A percentile compares a stretch with the other conserved stretches of the same genome.
phyloP scores from a whole-genome alignment of 92 coral and sea anemone species.

The Desmophyllum pertusum region DNA sequence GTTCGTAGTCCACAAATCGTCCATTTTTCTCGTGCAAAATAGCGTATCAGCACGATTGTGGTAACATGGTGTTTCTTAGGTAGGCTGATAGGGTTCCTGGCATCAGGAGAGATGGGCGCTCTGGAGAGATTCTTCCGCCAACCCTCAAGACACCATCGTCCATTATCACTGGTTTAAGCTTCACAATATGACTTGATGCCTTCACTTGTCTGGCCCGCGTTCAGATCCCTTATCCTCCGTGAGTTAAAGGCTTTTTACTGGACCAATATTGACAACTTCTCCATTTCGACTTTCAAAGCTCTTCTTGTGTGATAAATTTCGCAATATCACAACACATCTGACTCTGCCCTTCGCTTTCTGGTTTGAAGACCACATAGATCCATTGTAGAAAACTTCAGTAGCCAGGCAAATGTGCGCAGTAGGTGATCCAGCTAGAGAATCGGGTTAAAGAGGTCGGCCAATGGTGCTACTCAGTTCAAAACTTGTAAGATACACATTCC shows the following conservation, averaged over 20 bases:
- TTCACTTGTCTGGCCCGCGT: slow-evolving; percentile 33
- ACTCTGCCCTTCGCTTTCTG: background rate
- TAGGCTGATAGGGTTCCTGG: slow-evolving; percentile 45
- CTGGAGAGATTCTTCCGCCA: slow-evolving; percentile 49
- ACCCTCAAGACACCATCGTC: slow-evolving; percentile 30
- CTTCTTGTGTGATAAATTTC: slow-evolving; percentile 1
- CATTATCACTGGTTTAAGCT: slow-evolving; percentile 37
- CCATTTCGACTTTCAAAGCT: background rate
- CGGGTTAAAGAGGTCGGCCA: slow-evolving; percentile 1
- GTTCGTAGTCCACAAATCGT: slow-evolving; percentile 57
- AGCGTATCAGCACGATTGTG: slow-evolving; percentile 32
- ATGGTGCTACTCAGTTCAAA: background rate
- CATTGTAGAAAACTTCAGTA: slow-evolving; percentile 32
- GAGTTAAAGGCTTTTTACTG: slow-evolving; percentile 14
- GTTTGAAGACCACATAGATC: slow-evolving; percentile 21
- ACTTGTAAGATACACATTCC: slow-evolving; percentile 20
- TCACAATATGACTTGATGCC: slow-evolving; percentile 21
- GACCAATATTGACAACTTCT: slow-evolving; percentile 6
- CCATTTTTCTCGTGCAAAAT: slow-evolving; percentile 54
- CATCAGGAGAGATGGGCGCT: slow-evolving; percentile 52
- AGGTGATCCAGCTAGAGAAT: slow-evolving; percentile 42
- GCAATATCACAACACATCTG: background rate
- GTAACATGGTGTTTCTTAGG: slow-evolving; percentile 51
- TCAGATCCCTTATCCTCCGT: slow-evolving; percentile 4
- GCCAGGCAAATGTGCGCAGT: slow-evolving; percentile 36